Percentiles rank a stretch among this genome's conserved stretches.
Evolutionary conservation across 2,797 vertebrate species (phyloP).

Genomic region (Furcifer pardalis): DNA sequence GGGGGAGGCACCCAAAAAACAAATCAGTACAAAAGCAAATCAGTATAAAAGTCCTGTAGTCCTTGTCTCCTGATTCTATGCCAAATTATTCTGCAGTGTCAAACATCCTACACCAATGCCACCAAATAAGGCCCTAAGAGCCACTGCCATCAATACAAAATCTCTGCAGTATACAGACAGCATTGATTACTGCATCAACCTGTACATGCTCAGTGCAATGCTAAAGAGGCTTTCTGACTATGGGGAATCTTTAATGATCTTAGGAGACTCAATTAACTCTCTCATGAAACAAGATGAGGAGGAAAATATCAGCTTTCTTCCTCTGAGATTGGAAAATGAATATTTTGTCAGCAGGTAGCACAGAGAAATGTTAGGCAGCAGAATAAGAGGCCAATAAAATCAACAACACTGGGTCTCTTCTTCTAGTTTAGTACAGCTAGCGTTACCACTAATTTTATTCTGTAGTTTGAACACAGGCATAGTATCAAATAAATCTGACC

Average conservation of each 20-base stretch:
- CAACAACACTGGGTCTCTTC: conserved; percentile 56
- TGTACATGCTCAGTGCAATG: conserved; percentile 45
- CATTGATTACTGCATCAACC: conserved; percentile 71
- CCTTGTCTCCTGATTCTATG: conserved; percentile 62
- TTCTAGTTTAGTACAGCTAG: conserved; percentile 51
- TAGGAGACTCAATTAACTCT: conserved; percentile 53
- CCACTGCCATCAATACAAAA: conserved; percentile 74
- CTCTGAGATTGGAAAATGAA: conserved; percentile 30
- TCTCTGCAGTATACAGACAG: conserved; percentile 76
- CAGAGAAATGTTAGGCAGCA: conserved; percentile 29
- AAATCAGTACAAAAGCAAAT: conserved; percentile 56
- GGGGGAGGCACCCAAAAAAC: conserved; percentile 48
- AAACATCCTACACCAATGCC: conserved; percentile 57
- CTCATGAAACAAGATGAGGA: conserved; percentile 46
- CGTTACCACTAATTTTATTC: conserved; percentile 44
- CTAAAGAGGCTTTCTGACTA: conserved; percentile 50
- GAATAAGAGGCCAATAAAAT: conserved; percentile 42
- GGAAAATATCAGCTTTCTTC: conserved; percentile 19
- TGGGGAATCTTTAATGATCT: conserved; percentile 48
- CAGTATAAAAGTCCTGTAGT: conserved; percentile 52
- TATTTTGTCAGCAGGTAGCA: conserved; percentile 49
- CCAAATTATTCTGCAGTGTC: conserved; percentile 70
- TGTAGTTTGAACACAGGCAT: conserved; percentile 17
- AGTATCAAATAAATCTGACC: neutral
- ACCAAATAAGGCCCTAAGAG: conserved; percentile 65